These are phyloP conservation scores for Prinia subflava DNA, from an alignment of 2,113 vertebrate species.

Conservation along the genomic window DNA sequence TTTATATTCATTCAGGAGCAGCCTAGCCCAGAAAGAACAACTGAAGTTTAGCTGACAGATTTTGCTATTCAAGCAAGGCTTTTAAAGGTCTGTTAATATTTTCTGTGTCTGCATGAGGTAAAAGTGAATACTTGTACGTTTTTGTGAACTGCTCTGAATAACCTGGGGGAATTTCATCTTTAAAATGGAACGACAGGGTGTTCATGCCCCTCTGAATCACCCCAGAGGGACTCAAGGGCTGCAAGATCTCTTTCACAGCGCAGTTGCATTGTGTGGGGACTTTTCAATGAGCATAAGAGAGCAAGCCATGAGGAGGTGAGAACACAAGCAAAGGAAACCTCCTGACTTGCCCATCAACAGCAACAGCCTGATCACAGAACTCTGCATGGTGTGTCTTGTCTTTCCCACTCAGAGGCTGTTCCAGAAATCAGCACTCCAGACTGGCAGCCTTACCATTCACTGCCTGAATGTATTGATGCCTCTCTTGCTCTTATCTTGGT, in stretches of 20 bases:
- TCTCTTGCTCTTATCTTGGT: neutral
- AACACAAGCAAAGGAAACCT: neutral
- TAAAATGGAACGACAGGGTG: neutral
- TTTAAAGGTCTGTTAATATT: neutral
- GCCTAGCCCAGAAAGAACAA: neutral
- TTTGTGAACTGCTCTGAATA: neutral
- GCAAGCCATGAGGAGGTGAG: neutral
- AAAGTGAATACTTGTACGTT: neutral
- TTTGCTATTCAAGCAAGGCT: neutral
- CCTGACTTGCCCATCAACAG: fast-evolving
- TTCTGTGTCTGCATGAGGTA: neutral
- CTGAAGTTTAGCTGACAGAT: neutral
- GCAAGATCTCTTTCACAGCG: neutral
- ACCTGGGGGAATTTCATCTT: neutral
- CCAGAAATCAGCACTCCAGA: neutral
- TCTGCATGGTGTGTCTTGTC: neutral
- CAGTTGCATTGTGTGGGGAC: fast-evolving
- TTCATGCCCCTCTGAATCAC: neutral
- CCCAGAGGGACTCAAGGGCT: no score
- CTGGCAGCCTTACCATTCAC: neutral
- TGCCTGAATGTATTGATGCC: neutral
- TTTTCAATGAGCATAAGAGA: neutral
- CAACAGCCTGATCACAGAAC: neutral
- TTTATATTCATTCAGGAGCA: neutral
- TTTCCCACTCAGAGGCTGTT: neutral